phyloP scores from a whole-genome alignment of 2,888 invertebrate genomes.

The Ophion ellenae region DNA sequence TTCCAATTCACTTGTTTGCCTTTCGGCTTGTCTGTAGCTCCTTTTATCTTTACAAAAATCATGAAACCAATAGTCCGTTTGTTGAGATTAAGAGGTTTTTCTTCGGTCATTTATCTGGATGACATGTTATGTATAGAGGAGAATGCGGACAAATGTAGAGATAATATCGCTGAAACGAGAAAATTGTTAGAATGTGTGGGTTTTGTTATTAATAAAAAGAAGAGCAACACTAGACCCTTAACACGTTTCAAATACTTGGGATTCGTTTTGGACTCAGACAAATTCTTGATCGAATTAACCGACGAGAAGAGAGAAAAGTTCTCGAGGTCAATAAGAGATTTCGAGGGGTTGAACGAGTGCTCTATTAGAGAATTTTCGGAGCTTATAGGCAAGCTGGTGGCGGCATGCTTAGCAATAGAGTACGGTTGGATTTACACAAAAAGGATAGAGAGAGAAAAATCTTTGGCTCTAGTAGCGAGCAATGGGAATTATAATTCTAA shows the following conservation, averaged over 20 bases:
- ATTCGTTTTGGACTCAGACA: not conserved
- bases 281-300: slow-evolving; percentile 3
- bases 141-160: not conserved
- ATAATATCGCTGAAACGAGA: slow-evolving; percentile 3
- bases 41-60: too few species aligned
- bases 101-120: slow-evolving; percentile 34
- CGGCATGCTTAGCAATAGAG: not conserved
- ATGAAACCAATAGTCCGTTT: not conserved
- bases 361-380: slow-evolving; percentile 4
- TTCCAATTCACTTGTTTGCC: too few species aligned
- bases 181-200: not conserved
- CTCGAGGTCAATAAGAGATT: not conserved
- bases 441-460: not conserved
- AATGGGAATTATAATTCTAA: slow-evolving; percentile 24
- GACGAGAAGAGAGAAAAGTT: not conserved
- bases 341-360: not conserved
- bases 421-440: slow-evolving; percentile 16
- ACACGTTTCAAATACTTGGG: not conserved
- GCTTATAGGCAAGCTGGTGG: not conserved
- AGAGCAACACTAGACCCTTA: not conserved
- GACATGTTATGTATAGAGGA: slow-evolving; percentile 41
- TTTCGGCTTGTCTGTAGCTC: too few species aligned
- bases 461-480: slow-evolving; percentile 26
- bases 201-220: slow-evolving; percentile 1
- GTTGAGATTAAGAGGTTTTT: slow-evolving; percentile 5